Base-by-base conservation (phyloP, 2,888 invertebrate genomes). In the Pycnomerus fuliginosus region DNA sequence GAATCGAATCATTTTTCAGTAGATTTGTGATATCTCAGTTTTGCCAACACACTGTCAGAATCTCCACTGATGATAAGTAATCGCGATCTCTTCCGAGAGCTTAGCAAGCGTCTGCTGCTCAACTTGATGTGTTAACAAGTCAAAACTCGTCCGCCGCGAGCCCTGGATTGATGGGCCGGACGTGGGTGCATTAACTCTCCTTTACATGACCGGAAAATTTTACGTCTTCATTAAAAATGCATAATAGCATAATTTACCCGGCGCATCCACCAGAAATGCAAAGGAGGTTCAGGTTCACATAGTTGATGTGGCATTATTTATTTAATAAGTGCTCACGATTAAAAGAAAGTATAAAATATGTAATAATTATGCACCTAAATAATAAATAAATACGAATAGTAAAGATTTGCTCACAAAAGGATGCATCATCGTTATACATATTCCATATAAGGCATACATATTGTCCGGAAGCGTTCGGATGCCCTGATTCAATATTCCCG, bases 91-190 rank as follows among this genome's bases (percentile, higher is more conserved):
- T 20, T 17, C 7, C n/a, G 11, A n/a, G n/a, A 16, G 16, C 16
- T 32, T 32, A 17, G 16, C 12, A 17, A 16, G 17, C 16, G 31
- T 16, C 15, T 33, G 22, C 16, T 10, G 8, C 20, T 16, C 4
- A 5, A 33, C 22, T n/a, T n/a, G n/a, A n/a, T n/a, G 13, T 16
- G 33, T 33, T 20, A 11, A 32, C 32, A 33, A 33, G 33, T 33
- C 13, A 22, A 3, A 11, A 16, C 17, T 15, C 32, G 10, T 17
- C 11, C 13, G 20, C 17, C 11, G 20, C 14, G 20, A 20, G 20
- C 22, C 13, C 14, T 8, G 14, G 8, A 12, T 33, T 33, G 16
- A 33, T 33, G 33, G 14, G 14, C 11, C 10, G 8, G 5, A 20
- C 33, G 22, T 33, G 33, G 1, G 10, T 7, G 22, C 13, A 33